Evolutionary conservation across 92 coral and sea anemone genomes (phyloP), one percentile per base, ranked within the genome.

Genomic region (Plumapathes pennacea): DNA sequence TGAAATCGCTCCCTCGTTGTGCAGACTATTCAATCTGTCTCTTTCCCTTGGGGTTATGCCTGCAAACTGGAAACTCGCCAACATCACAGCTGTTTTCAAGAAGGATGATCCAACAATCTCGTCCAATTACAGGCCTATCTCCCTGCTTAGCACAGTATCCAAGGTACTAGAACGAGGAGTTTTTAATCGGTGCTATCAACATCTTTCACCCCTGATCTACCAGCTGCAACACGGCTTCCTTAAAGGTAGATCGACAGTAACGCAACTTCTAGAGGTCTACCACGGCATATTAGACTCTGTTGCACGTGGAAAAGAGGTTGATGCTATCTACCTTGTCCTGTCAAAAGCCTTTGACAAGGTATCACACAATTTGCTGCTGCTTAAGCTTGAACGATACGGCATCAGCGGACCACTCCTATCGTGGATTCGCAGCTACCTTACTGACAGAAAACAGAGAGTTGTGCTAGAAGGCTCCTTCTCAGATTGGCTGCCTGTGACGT

Each of bases 201-300:
- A 48, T 45, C 45, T 68, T 10, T 4, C 38, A 1, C 66, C 54
- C 10, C 42, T 39, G 0, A 5, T 78, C 5, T 58, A 59, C 46
- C 85, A 70, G 31, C 78, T 78, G 21, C 85, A 67, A 41, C 84
- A 77, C 53, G 84, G 84, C 0, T 67, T 77, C 25, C 71, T 58
- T 2, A 58, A 40, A 50, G 74, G 81, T 11, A 74, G 34, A 38
- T 76, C 84, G 3, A 57, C 70, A 22, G 24, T 67, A 8, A 53
- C 84, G 2, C 71, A 67, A 25, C 69, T 67, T 18, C 59, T 62
- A 22, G 30, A 40, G 13, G 10, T n/a, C 23, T 71, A n/a, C 17
- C 24, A 71, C 28, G 70, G 38, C 30, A 65, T 67, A 69, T 32
- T 38, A 30, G 39, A n/a, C 23, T 19, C 75, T 28, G 25, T 59